These are phyloP conservation scores for Tolmerus cingulatus DNA, from an alignment of 2,888 invertebrate species.

Conservation along the genomic window DNA sequence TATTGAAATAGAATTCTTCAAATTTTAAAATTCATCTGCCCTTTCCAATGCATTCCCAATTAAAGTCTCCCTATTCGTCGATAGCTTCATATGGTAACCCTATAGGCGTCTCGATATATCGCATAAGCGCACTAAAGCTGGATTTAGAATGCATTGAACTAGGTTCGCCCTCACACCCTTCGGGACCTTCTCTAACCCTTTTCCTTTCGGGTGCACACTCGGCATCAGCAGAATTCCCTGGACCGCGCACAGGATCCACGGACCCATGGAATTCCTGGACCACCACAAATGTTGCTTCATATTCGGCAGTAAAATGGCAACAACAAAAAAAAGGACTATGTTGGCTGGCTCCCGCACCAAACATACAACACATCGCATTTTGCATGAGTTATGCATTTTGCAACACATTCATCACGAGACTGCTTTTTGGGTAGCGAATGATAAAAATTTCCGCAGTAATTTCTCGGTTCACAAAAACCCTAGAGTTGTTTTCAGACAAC, in stretches of 20 bases:
- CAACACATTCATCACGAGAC: constrained; percentile 1
- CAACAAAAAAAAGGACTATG: background rate
- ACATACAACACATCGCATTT: constrained; percentile 4
- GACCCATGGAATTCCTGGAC: constrained; percentile 17
- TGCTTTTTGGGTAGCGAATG: constrained; percentile 18
- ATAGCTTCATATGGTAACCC: background rate
- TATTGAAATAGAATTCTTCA: background rate
- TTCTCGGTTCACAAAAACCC: constrained; percentile 19
- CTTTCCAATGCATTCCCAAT: background rate
- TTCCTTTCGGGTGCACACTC: background rate
- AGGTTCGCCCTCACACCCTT: background rate
- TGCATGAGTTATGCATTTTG: constrained; percentile 31
- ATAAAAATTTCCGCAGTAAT: constrained; percentile 25
- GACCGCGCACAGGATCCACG: background rate
- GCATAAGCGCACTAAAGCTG: background rate
- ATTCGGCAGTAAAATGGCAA: background rate
- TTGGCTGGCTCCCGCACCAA: background rate
- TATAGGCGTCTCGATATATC: background rate
- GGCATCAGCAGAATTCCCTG: constrained; percentile 6
- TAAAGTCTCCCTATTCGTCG: background rate
- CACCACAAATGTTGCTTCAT: constrained; percentile 26
- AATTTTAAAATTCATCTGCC: background rate
- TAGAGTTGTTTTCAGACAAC: background rate
- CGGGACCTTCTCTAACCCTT: background rate
- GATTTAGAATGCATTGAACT: constrained; percentile 34